phyloP scores from a whole-genome alignment of 1,140 invertebrate species.

The Pseudomyrmex gracilis region DNA sequence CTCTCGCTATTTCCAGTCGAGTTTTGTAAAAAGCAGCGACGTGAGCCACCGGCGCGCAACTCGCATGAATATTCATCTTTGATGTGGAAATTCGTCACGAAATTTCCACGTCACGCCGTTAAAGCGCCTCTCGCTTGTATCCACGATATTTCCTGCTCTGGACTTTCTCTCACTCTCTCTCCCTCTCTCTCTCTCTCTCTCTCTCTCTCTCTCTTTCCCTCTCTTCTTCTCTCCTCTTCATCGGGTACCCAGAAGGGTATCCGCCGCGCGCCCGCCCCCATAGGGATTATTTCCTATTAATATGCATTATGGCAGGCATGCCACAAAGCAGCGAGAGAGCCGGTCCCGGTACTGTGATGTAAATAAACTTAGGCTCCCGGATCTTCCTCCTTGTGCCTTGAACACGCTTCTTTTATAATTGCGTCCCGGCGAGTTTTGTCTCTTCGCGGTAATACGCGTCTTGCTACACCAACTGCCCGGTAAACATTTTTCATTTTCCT shows the following conservation, averaged over 20 bases:
- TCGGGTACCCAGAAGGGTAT: slow-evolving; percentile 53
- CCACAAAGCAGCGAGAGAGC: slow-evolving; percentile 69
- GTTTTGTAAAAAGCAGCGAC: slow-evolving; percentile 39
- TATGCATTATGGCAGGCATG: slow-evolving; percentile 70
- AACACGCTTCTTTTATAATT: slow-evolving; percentile 72
- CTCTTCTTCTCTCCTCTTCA: slow-evolving; percentile 20
- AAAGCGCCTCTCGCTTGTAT: slow-evolving; percentile 75
- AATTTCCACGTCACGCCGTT: slow-evolving; percentile 76
- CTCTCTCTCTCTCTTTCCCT: slow-evolving; percentile 52
- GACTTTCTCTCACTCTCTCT: slow-evolving; percentile 61
- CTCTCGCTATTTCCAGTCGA: neutral
- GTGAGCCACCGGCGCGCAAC: slow-evolving; percentile 75
- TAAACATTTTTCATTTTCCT: slow-evolving; percentile 68
- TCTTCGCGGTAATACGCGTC: slow-evolving; percentile 42
- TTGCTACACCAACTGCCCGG: slow-evolving; percentile 49
- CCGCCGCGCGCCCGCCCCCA: slow-evolving; percentile 41
- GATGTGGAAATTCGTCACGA: slow-evolving; percentile 80
- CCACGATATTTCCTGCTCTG: slow-evolving; percentile 57
- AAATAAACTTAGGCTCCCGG: slow-evolving; percentile 75
- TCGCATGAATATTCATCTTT: slow-evolving; percentile 83
- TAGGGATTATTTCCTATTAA: slow-evolving; percentile 74
- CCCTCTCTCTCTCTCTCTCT: slow-evolving; percentile 70
- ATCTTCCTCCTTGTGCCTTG: slow-evolving; percentile 65
- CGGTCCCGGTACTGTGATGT: slow-evolving; percentile 64
- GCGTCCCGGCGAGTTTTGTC: slow-evolving; percentile 61